Percentiles rank a stretch among this genome's conserved stretches.
These are phyloP conservation scores for Caerostris extrusa DNA, from an alignment of 1,140 invertebrate genomes.

Conservation along the genomic window DNA sequence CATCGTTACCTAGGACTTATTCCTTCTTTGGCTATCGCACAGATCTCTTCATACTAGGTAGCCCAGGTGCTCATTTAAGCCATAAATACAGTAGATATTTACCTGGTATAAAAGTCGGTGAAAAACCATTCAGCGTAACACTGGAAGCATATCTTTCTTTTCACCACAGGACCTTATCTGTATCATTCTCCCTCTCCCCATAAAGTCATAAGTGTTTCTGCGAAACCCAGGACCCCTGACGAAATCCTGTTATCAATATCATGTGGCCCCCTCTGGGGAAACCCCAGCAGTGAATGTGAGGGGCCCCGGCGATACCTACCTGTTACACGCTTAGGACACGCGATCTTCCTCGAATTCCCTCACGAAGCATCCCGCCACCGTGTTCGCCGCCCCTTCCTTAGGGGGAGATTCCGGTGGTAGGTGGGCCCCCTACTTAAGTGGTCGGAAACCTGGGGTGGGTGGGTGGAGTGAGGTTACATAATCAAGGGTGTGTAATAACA, in stretches of 20 bases:
- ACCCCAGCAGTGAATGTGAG: background rate
- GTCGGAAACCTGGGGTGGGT: background rate
- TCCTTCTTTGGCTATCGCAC: no score
- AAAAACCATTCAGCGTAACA: background rate
- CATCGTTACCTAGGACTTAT: no score
- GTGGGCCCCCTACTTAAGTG: conserved; percentile 29
- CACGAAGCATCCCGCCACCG: background rate
- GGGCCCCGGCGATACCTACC: background rate
- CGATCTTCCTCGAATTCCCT: conserved; percentile 8
- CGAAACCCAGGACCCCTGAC: background rate
- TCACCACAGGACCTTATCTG: no score
- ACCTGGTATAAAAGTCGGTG: no score
- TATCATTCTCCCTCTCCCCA: background rate
- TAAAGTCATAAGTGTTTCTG: background rate
- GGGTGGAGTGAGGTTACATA: conserved; percentile 3
- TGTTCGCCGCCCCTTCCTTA: background rate
- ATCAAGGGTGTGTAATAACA: conserved; percentile 33
- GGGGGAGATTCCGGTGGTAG: background rate
- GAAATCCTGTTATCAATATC: background rate
- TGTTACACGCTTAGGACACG: conserved; percentile 21
- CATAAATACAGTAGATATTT: no score
- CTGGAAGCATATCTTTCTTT: background rate
- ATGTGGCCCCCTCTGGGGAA: background rate
- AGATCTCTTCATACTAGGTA: no score
- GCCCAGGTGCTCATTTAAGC: no score